Base-by-base conservation (phyloP, 2,113 vertebrate species). In the Garra rufa region DNA sequence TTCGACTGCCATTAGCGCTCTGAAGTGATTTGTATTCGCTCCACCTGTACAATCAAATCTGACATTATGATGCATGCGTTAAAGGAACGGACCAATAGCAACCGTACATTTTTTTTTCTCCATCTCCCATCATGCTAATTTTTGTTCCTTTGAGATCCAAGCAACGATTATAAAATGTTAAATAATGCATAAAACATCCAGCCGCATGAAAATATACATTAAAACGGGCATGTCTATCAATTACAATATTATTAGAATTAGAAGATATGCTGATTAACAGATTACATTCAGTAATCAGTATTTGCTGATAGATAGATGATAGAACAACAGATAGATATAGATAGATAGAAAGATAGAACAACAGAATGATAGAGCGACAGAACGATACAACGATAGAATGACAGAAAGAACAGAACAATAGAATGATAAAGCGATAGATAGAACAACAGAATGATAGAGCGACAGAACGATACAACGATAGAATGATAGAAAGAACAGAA, bases 41-140 rank as follows among this genome's bases (percentile, higher is more conserved):
- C 43, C 77, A 80, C 77, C 59, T 67, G 77, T 65, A 80, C 59
- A 80, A 80, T 67, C 77, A 80, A 80, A 80, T 80, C 59, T 80
- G 59, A 80, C 77, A 80, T 80, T 80, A 67, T 48, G 43, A 80
- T 67, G 77, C 43, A 80, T 80, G 59, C 14, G 2, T 48, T 79
- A 79, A 26, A 28, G 7, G 3, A 17, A 79, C 13, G 2, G 57
- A 63, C 76, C 57, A 79, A 63, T 77, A 21, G 21, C 19, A 59
- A 34, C 30, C 1, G 11, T 34, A 11, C 50, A 1, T 1, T 38
- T 44, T 7, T 24, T 41, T 30, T 77, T 21, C 4, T 8, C 4
- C 77, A 80, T 63, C 59, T 46, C 59, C 77, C 77, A 67, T 19
- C 43, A 48, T 28, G 59, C 43, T 34, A 46, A 28, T 28, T 44